Conservation (phyloP, 2,888 invertebrate genomes). For the Euzophera pinguis region DNA sequence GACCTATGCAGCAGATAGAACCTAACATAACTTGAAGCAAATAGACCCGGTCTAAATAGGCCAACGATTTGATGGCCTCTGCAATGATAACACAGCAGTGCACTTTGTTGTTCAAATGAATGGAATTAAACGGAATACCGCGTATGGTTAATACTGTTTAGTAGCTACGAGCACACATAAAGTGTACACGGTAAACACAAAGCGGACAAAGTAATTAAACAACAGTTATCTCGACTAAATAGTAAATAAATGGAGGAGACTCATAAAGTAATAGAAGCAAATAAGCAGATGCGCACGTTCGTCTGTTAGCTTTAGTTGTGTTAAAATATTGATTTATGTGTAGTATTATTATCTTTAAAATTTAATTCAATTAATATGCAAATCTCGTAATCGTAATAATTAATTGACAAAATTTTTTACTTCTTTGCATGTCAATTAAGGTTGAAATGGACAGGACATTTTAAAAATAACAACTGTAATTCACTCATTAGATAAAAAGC, state of each 20-base stretch:
- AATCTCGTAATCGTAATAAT: constrained; percentile 10
- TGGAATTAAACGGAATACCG: constrained; percentile 15
- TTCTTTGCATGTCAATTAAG: too few relatives aligned
- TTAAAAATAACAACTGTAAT: too few relatives aligned
- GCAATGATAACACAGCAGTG: constrained; percentile 23
- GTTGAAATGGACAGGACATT: too few relatives aligned
- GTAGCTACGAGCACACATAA: constrained; percentile 36
- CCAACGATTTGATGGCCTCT: constrained; percentile 23
- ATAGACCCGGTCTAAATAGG: constrained; percentile 31
- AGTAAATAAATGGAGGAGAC: constrained; percentile 53
- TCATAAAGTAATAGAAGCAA: constrained; percentile 52
- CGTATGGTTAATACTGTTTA: constrained; percentile 23
- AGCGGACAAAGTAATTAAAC: constrained; percentile 60
- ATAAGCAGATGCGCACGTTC: constrained; percentile 31
- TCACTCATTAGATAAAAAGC: too few relatives aligned
- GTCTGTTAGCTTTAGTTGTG: constrained; percentile 29
- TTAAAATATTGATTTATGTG: constrained; percentile 25
- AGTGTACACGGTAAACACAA: constrained; percentile 43
- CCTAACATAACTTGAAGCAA: constrained; percentile 38
- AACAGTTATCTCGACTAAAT: constrained; percentile 55
- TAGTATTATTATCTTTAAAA: too few relatives aligned
- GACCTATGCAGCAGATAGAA: constrained; percentile 34
- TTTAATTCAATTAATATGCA: too few relatives aligned
- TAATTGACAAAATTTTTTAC: background rate
- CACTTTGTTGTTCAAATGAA: constrained; percentile 22